phyloP scores from a whole-genome alignment of 2,888 invertebrate species.

The Eilema sororculum region DNA sequence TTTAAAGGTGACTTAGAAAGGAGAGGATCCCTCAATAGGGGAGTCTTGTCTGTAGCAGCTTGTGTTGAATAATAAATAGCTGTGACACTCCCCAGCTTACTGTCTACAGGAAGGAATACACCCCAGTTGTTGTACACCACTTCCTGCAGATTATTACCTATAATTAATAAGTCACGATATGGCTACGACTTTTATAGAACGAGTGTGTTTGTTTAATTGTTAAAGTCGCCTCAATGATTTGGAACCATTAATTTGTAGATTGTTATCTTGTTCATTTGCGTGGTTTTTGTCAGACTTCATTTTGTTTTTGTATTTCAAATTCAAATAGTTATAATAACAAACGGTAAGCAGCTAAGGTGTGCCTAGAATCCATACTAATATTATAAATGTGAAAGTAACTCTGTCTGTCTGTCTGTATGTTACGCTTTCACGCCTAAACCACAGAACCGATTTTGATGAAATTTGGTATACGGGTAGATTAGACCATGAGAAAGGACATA shows the following conservation, averaged over 20 bases:
- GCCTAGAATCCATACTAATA: too few relatives aligned
- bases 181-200: background rate
- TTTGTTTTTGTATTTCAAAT: background rate
- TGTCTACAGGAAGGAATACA: conserved; percentile 14
- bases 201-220: background rate
- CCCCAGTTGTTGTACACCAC: conserved; percentile 11
- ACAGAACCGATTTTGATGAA: too few relatives aligned
- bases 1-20: conserved; percentile 17
- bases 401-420: too few relatives aligned
- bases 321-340: too few relatives aligned
- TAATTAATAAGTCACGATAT: conserved; percentile 3
- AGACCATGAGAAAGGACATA: too few relatives aligned
- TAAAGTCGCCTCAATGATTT: background rate
- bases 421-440: too few relatives aligned
- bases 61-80: conserved; percentile 24
- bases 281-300: background rate
- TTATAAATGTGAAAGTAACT: too few relatives aligned
- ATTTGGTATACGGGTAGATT: too few relatives aligned
- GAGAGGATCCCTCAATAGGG: conserved; percentile 17
- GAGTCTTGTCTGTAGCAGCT: conserved; percentile 19
- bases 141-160: conserved; percentile 11
- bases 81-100: conserved; percentile 10
- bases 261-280: background rate
- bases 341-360: too few relatives aligned
- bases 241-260: background rate